Base-by-base conservation (phyloP, 1,140 invertebrate genomes). In the Pteromalus puparum region DNA sequence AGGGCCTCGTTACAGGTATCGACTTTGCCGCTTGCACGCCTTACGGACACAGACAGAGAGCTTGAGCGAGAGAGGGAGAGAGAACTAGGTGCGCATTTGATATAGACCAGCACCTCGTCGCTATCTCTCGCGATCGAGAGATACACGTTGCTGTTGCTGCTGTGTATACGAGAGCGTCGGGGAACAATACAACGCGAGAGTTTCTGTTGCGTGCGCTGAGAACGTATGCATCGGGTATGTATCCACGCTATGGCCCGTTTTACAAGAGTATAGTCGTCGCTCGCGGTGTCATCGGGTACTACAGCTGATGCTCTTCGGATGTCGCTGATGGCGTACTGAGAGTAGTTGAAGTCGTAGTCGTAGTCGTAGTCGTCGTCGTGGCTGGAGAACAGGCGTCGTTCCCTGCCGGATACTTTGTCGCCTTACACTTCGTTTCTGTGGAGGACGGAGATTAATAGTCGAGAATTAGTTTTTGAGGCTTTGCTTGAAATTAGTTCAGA, bases 311-410 rank as follows among this genome's bases (percentile, higher is more conserved):
- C 18, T 26, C 12, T 42, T 61, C 3, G 34, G 13, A 28, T 79
- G 53, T 68, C 70, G 73, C 30, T 73, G 30, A 34, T 34, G 81
- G 74, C 78, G 76, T 83, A 81, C 65, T 75, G 78, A 73, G 76
- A 53, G 79, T 84, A 61, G 82, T 83, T 84, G 10, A 81, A 48
- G 80, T 81, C 74, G 73, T 82, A 73, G 42, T 76, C 13, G 34
- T 24, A 7, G 18, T 15, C 9, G 38, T 81, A 15, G 67, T 28
- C 65, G 10, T 68, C 79, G 34, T 80, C 30, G 10, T 21, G 18
- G 53, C 5, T n/a, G 53, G 0, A 28, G 26, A 70, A 6, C 21
- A 30, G 24, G 24, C 80, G 26, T 81, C 65, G 6, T 15, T 72
- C 68, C 68, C 42, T 21, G 75, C n/a, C n/a, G 74, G 34, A 21